Evolutionary conservation across 2,113 vertebrate species (phyloP), one percentile per base, ranked within the genome.

Genomic region (Cathartes aura): DNA sequence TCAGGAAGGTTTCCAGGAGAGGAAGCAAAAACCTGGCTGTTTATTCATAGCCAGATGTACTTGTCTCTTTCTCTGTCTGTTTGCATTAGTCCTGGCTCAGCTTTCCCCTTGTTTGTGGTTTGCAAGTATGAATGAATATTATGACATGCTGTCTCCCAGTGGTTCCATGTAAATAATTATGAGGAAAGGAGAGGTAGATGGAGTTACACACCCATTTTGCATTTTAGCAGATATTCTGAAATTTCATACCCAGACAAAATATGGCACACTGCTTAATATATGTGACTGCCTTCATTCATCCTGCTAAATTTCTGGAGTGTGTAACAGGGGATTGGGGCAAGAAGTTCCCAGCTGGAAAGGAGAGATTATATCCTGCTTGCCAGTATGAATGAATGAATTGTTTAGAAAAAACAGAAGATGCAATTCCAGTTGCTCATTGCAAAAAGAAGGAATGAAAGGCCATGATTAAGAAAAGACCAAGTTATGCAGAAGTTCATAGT

Each of bases 1-100:
- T 84, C 91, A 70, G 87, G 87, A 82, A 93, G 80, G 82, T 80
- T 96, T 96, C 93, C 94, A 95, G 78, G 53, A 94, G 74, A 96
- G 94, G 95, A 96, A 97, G 84, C 70, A 76, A 80, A 91, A 95
- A 85, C 2, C 53, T 82, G 63, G 19, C 78, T 97, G 94, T 97
- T 97, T 95, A 96, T 95, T 93, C 81, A 56, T 29, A 64, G 53
- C 60, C 81, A 95, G 89, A 92, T 94, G 83, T 89, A 89, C 82
- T 85, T 86, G 87, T 95, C 68, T 94, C 63, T 87, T 64, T 67
- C 29, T 83, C 68, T 59, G 50, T 66, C 29, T 95, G 94, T 95
- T 97, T 96, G 70, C 58, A 17, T 89, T 82, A 87, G 29, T 34
- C 53, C 62, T 94, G 58, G 87, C 87, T 84, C 70, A 91, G 89